Conservation (phyloP, 2,113 vertebrate species). For the Xiphorhynchus elegans region DNA sequence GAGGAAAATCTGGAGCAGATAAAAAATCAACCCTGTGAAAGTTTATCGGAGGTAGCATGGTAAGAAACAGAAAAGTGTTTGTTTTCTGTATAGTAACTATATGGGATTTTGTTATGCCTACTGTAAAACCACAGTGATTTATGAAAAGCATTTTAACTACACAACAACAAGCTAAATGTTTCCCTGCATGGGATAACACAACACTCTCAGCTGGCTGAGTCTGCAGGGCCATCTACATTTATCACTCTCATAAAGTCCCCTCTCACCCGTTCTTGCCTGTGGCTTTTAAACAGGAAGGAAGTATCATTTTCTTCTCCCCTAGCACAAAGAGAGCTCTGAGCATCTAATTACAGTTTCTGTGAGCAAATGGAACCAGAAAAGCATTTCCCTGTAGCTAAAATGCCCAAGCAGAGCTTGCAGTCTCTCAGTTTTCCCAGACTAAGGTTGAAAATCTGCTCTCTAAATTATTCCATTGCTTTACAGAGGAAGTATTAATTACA, state of each 20-base stretch:
- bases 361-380: conserved; percentile 77
- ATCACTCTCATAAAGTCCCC: conserved; percentile 75
- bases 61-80: background rate
- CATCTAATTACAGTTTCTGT: conserved; percentile 81
- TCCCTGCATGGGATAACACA: conserved; percentile 43
- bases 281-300: conserved; percentile 79
- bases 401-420: conserved; percentile 38
- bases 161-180: conserved; percentile 46
- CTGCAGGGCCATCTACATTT: conserved; percentile 66
- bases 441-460: conserved; percentile 73
- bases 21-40: background rate
- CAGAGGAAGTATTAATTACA: conserved; percentile 87
- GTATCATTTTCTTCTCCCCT: conserved; percentile 79
- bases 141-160: conserved; percentile 42
- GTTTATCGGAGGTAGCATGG: background rate
- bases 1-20: background rate
- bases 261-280: background rate
- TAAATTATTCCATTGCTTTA: conserved; percentile 81
- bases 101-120: conserved; percentile 15
- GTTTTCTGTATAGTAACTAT: background rate
- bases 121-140: conserved; percentile 50
- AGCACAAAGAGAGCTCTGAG: conserved; percentile 79
- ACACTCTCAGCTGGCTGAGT: conserved; percentile 44
- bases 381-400: conserved; percentile 74
- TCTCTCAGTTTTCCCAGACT: conserved; percentile 70